Evolutionary conservation across 2,797 vertebrate genomes (phyloP), one percentile per base, ranked within the genome.

Genomic region (Enteromius trimaculatus): DNA sequence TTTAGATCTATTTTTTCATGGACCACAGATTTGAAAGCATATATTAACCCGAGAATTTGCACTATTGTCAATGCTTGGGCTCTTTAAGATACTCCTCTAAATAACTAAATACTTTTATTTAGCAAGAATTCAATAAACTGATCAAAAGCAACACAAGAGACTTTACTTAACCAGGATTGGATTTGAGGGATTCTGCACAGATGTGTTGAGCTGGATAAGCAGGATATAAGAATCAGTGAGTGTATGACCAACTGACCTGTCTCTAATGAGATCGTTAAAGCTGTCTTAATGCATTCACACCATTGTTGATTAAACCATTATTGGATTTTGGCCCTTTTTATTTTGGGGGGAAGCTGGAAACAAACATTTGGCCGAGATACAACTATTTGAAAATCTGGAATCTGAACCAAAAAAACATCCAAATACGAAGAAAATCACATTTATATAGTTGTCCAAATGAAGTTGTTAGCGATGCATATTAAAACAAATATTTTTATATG

Each of bases 251-350:
- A 6, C 2, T 58, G 49, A 82, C 47, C 71, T 31, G 70, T 29
- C 42, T 65, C 70, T 85, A 65, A 85, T 70, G 51, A 53, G 44
- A 75, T 55, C 3, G 21, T 84, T 66, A 74, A 81, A 81, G 29
- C 26, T 19, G 21, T 49, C 23, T 53, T 82, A 71, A 34, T 34
- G 29, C 5, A 21, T 17, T 51, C 21, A 74, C 11, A 76, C 58
- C n/a, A 39, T 8, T 66, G 58, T 42, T 75, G 44, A 65, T 53
- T 53, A 66, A 82, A 82, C 29, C n/a, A 39, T 75, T 75, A 75
- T 29, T 82, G 70, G 29, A 65, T 72, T 42, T 37, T 9, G 29
- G 8, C 16, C 14, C 29, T 19, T 39, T 37, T 19, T 1, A 14
- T 68, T 17, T 26, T 26, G 0, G 11, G 23, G 11, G 23, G 23